Percentiles rank a stretch among this genome's conserved stretches.
These are phyloP conservation scores for Pteruthius melanotis DNA, from an alignment of 2,113 vertebrate species.

Conservation along the genomic window DNA sequence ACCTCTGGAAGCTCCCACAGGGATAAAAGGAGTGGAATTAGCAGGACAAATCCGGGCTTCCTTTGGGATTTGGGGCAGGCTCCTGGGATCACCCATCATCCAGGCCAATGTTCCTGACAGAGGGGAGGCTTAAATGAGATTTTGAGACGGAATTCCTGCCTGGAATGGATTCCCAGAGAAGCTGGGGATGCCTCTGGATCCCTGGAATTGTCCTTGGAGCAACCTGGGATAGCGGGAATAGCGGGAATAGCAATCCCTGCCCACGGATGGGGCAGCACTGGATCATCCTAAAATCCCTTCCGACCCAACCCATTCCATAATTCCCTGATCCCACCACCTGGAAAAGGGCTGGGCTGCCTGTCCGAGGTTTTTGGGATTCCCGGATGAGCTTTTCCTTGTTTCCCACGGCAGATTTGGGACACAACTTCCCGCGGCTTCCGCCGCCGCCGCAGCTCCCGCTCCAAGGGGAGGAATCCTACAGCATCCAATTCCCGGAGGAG, in stretches of 20 bases:
- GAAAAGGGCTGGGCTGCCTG: background rate
- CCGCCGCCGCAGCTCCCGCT: background rate
- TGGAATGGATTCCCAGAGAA: background rate
- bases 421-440: background rate
- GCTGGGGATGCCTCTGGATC: background rate
- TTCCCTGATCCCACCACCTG: background rate
- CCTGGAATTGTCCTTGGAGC: background rate
- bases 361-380: background rate
- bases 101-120: background rate
- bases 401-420: constrained; percentile 15
- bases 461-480: constrained; percentile 42
- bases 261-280: background rate
- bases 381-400: background rate
- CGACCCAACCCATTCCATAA: background rate
- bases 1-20: background rate
- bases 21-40: background rate
- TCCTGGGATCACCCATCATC: accelerated
- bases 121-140: background rate
- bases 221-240: background rate
- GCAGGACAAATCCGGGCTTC: accelerated
- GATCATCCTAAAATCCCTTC: background rate
- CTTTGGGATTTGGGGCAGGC: background rate
- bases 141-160: background rate
- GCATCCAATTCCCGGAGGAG: constrained; percentile 77
- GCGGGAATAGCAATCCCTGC: too few species aligned